Base-by-base conservation (phyloP, 2,113 vertebrate species). In the Tauraco erythrolophus region DNA sequence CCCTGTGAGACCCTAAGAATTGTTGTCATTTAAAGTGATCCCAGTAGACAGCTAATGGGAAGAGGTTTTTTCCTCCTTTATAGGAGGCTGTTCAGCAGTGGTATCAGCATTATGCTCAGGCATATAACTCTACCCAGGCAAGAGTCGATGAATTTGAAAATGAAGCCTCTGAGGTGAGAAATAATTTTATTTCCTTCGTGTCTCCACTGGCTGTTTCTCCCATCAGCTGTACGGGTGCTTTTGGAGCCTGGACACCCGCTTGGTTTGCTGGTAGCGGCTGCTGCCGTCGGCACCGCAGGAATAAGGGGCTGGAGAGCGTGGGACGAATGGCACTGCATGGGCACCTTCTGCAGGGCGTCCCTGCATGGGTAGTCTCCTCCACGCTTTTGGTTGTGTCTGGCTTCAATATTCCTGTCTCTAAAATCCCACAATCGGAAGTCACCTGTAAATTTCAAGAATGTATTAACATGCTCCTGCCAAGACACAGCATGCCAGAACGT, bases 11-110 rank as follows among this genome's bases (percentile, higher is more conserved):
- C 14, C 11, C 0, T 65, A 2, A 7, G 31, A n/a, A 6, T 1
- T 45, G 75, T 45, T 83, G 39, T 58, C 50, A 9, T 76, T 50
- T 31, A 6, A 51, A 84, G 57, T 10, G 8, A 28, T 22, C 37
- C 6, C 23, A 41, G 43, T 35, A 46, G 91, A 14, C 81, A 91
- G 92, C 9, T 68, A 25, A 43, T 17, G 61, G 95, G 71, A 89
- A 88, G 95, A 60, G 88, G 74, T 28, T 93, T 94, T 94, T 27
- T 88, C 94, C 93, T 62, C 74, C 91, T 31, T 74, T 88, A 19
- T 80, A 98, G 98, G 98, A 99, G 92, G 98, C 98, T 97, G 97
- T 97, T 95, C 98, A 98, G 97, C 98, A 98, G 79, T 99, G 98
- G 98, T 99, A 98, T 97, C 98, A 99, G 88, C 98, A 98, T 70